phyloP scores from a whole-genome alignment of 92 coral and sea anemone species.

The Actinostola sp. region DNA sequence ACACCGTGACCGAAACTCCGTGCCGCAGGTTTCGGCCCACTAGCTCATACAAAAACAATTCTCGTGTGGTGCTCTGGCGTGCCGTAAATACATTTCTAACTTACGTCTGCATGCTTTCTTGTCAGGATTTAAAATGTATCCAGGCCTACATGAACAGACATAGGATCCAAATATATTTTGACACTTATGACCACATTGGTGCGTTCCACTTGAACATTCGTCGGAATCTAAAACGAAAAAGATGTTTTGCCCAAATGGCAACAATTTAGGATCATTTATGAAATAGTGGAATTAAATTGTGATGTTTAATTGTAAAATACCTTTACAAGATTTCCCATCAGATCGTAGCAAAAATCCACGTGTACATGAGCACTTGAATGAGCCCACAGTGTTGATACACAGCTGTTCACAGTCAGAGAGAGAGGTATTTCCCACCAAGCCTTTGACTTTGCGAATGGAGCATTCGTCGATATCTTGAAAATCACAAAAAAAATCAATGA shows the following conservation, averaged over 20 bases:
- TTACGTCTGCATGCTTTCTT: constrained; percentile 21
- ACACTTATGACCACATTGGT: constrained; percentile 56
- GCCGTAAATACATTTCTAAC: background rate
- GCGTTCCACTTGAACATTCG: constrained; percentile 52
- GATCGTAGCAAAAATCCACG: constrained; percentile 15
- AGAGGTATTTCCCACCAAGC: constrained; percentile 25
- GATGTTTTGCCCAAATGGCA: background rate
- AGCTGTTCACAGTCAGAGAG: constrained; percentile 49
- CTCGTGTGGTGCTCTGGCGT: too few species aligned
- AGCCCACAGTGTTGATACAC: constrained; percentile 43
- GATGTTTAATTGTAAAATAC: too few species aligned
- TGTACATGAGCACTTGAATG: constrained; percentile 43
- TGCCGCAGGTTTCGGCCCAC: too few species aligned
- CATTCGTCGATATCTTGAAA: constrained; percentile 48
- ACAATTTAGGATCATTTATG: too few species aligned
- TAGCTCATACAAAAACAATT: too few species aligned
- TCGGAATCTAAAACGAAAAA: constrained; percentile 41
- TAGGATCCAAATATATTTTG: constrained; percentile 52
- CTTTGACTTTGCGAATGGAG: constrained; percentile 33
- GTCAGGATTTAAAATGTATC: constrained; percentile 26
- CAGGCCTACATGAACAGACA: constrained; percentile 58
- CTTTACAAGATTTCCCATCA: constrained; percentile 42
- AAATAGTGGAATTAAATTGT: background rate
- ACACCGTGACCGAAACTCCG: too few species aligned
- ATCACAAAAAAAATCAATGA: background rate